Evolutionary conservation across 2,797 vertebrate species (phyloP).

Genomic region (Cossypha polioptera): DNA sequence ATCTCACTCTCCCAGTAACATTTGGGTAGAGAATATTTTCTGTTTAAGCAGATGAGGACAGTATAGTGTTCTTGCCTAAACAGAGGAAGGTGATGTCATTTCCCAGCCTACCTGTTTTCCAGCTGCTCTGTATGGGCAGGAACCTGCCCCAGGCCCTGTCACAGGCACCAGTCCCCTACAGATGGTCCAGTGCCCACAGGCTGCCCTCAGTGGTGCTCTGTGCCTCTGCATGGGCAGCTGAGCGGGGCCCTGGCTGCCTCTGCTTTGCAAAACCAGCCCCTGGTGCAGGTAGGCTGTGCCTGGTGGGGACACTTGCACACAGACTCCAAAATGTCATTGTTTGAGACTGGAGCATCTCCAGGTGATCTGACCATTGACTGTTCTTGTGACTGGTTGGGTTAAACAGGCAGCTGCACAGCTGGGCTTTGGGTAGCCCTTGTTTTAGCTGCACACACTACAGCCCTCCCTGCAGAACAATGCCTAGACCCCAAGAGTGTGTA

Average conservation of each 20-base stretch:
- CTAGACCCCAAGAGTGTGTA: not conserved
- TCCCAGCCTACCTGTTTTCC: not conserved
- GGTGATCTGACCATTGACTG: not conserved
- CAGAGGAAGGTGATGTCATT: not conserved
- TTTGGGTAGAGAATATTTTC: not conserved
- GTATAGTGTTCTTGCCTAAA: not conserved
- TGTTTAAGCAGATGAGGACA: not conserved
- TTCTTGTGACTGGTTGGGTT: not conserved
- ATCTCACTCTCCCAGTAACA: not conserved
- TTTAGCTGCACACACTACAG: not conserved
- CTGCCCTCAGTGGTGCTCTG: not conserved
- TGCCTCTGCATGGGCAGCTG: not conserved
- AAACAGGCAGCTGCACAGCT: not conserved
- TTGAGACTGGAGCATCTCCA: not conserved
- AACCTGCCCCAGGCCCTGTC: not conserved
- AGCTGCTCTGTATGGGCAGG: not conserved
- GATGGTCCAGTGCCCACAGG: not conserved
- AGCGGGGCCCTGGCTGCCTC: rapidly evolving
- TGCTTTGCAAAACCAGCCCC: not conserved
- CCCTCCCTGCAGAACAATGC: not conserved
- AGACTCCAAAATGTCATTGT: not conserved
- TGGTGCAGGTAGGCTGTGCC: not conserved
- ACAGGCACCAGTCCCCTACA: not conserved
- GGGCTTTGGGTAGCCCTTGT: not conserved
- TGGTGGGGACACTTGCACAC: not conserved